Conservation (phyloP, 2,797 vertebrate genomes). For the Ptychadena robeensis region DNA sequence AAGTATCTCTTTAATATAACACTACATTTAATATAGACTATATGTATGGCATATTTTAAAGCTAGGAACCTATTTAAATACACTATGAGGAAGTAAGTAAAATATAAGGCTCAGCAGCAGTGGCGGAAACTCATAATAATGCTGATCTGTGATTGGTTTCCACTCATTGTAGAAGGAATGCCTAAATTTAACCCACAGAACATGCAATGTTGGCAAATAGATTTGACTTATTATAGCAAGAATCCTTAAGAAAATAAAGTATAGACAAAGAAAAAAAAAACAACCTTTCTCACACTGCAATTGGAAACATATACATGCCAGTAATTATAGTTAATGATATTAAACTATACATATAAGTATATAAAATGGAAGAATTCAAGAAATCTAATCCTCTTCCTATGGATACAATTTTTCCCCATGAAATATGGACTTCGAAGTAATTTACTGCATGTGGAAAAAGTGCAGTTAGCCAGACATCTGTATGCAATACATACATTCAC, state of each 20-base stretch:
- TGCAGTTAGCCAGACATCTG: slow-evolving; percentile 36
- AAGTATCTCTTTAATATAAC: too few species aligned
- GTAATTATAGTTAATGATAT: not conserved
- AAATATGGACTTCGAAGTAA: not conserved
- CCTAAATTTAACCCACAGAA: too few species aligned
- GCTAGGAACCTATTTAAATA: too few species aligned
- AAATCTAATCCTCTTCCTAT: slow-evolving; percentile 6
- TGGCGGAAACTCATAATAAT: not conserved
- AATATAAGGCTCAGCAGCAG: not conserved
- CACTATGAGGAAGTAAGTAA: not conserved
- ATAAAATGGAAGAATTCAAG: not conserved
- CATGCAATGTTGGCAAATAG: not conserved
- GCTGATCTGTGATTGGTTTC: too few species aligned
- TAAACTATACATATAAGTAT: not conserved
- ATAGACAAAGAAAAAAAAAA: not conserved
- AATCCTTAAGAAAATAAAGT: too few species aligned
- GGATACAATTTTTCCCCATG: slow-evolving; percentile 7
- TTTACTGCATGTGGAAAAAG: slow-evolving; percentile 10
- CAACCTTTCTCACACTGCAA: not conserved
- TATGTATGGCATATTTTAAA: too few species aligned
- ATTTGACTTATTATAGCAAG: too few species aligned
- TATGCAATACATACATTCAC: slow-evolving; percentile 31
- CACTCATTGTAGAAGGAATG: not conserved
- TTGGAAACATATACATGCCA: not conserved
- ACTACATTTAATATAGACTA: too few species aligned